Percentiles rank a stretch among this genome's conserved stretches.
Evolutionary conservation across 2,888 invertebrate genomes (phyloP).

Genomic region (Anoncus sp.): DNA sequence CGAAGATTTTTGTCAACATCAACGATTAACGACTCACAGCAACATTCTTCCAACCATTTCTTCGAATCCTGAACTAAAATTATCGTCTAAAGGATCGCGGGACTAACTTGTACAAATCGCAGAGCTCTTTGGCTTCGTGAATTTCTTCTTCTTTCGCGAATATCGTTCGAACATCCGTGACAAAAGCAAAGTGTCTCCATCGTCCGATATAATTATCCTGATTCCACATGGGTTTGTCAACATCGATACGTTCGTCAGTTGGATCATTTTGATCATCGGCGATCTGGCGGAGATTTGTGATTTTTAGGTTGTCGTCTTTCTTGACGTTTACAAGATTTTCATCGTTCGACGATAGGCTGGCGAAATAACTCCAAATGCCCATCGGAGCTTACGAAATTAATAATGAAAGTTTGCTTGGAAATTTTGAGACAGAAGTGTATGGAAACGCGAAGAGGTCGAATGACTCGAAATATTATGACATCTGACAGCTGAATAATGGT

Average conservation of each 20-base stretch:
- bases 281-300: neutral
- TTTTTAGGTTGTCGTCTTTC: neutral
- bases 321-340: neutral
- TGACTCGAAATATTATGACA: constrained; percentile 6
- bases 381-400: constrained; percentile 18
- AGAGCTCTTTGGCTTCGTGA: constrained; percentile 68
- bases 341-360: constrained; percentile 33
- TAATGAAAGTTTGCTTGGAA: neutral
- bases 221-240: constrained; percentile 69
- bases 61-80: neutral
- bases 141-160: constrained; percentile 56
- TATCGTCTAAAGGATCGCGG: neutral
- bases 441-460: constrained; percentile 4
- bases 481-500: constrained; percentile 13
- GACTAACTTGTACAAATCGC: constrained; percentile 68
- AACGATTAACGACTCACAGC: no score
- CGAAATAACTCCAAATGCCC: constrained; percentile 31
- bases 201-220: constrained; percentile 69
- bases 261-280: constrained; percentile 11
- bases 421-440: neutral
- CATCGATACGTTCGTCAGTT: constrained; percentile 56
- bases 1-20: no score
- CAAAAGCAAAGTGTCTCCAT: constrained; percentile 68
- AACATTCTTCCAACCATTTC: neutral
- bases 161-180: constrained; percentile 68